These are phyloP conservation scores for Mastigias papua DNA, from an alignment of 30 jellyfish, hydroid and myxozoan genomes.

Conservation along the genomic window DNA sequence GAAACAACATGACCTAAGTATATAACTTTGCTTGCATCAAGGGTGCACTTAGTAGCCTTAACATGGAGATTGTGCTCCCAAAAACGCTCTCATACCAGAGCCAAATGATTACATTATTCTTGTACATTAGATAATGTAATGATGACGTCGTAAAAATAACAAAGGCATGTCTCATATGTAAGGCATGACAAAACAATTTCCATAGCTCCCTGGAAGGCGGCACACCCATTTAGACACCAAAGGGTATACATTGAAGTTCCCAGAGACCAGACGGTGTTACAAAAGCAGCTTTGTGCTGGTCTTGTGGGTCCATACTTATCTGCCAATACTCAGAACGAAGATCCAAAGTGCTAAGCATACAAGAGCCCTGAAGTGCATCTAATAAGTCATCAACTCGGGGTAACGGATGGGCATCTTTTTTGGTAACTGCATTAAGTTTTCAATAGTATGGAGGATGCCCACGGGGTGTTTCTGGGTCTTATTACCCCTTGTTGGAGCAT, in stretches of 20 bases:
- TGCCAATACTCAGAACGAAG: slow-evolving; percentile 73
- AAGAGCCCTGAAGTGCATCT: slow-evolving; percentile 58
- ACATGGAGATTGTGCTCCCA: slow-evolving; percentile 32
- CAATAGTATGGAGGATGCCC: slow-evolving; percentile 75
- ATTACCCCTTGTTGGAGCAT: slow-evolving; percentile 73
- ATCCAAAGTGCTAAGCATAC: slow-evolving; percentile 45
- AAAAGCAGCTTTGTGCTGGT: slow-evolving; percentile 61
- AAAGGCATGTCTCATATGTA: slow-evolving; percentile 46
- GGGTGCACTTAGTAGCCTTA: slow-evolving; percentile 47
- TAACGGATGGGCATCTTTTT: slow-evolving; percentile 64
- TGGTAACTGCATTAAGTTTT: slow-evolving; percentile 45
- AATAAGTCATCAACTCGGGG: slow-evolving; percentile 61
- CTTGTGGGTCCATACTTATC: slow-evolving; percentile 41
- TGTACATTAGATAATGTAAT: slow-evolving; percentile 6
- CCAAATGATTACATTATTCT: slow-evolving; percentile 30
- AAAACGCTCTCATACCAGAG: slow-evolving; percentile 4
- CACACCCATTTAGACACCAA: slow-evolving; percentile 64
- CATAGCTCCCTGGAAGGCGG: slow-evolving; percentile 73
- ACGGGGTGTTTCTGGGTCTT: slow-evolving; percentile 44
- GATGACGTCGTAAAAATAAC: slow-evolving; percentile 70
- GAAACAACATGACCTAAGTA: slow-evolving; percentile 50
- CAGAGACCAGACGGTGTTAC: slow-evolving; percentile 53
- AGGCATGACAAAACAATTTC: slow-evolving; percentile 72
- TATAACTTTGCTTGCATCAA: slow-evolving; percentile 35
- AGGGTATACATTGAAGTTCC: slow-evolving; percentile 62